Conservation (phyloP, 2,888 invertebrate genomes). For the Adela reaumurella region DNA sequence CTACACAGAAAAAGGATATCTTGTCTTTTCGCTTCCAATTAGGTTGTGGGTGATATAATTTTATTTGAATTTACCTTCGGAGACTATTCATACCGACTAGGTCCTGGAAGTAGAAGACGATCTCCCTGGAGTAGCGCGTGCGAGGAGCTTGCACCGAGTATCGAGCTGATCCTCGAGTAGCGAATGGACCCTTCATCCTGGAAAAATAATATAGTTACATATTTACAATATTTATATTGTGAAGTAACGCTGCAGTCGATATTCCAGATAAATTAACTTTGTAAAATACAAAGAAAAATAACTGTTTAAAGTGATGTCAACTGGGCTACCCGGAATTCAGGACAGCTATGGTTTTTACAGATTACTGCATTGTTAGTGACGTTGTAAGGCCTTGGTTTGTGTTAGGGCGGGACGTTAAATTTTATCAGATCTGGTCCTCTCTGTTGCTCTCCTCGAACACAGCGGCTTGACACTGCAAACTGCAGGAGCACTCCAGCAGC, state of each 20-base stretch:
- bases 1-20: too few species aligned
- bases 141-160: conserved; percentile 51
- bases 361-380: not conserved
- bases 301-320: too few species aligned
- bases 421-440: conserved; percentile 25
- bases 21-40: too few species aligned
- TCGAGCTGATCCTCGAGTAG: conserved; percentile 39
- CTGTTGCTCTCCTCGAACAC: conserved; percentile 23
- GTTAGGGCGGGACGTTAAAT: too few species aligned
- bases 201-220: not conserved
- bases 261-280: too few species aligned
- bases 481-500: conserved; percentile 24
- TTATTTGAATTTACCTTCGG: too few species aligned
- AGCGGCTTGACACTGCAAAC: conserved; percentile 32
- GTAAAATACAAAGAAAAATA: too few species aligned
- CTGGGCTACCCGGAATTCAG: too few species aligned
- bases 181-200: conserved; percentile 29
- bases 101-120: conserved; percentile 62
- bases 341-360: not conserved
- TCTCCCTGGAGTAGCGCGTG: conserved; percentile 56
- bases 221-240: too few species aligned
- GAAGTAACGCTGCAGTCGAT: too few species aligned
- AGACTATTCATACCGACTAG: conserved; percentile 61
- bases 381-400: too few species aligned
- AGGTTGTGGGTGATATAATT: too few species aligned